Evolutionary conservation across 1,140 invertebrate genomes (phyloP), one percentile per base, ranked within the genome.

Genomic region (Paraescarpia echinospica): DNA sequence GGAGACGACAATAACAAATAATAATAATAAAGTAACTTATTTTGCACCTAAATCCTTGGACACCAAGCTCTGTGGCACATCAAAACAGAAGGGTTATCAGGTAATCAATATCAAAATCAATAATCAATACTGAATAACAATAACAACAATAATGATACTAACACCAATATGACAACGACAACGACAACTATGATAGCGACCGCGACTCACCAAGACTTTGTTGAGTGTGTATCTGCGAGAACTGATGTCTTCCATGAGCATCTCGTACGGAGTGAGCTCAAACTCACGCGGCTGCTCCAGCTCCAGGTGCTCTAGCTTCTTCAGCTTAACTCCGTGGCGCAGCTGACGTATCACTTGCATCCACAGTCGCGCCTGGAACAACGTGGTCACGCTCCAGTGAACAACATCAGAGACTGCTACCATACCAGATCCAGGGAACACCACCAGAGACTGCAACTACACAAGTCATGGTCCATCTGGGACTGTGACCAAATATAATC

Each of bases 201-300:
- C 0, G 59, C 5, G 35, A 93, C 94, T 93, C 93, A 96, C 96
- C 95, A 95, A 95, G 9, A 96, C 96, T 94, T 96, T 96, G 92
- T 96, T 96, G 34, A 97, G 95, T 94, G 98, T 98, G 96, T 98
- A 99, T 94, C 98, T 97, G 94, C 98, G 97, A 35, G 98, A 97
- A 94, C 98, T 96, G 94, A 99, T 99, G 95, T 99, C 99, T 94
- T 99, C 98, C 98, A 99, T 98, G 27, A 99, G 97, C 95, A 99
- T 99, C 96, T 99, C 99, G 95, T 99, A 99, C 12, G 99, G 99
- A n/a, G 99, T 99, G 93, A 99, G 96, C 96, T 99, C 98, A 96
- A 98, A 99, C 96, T 99, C 98, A 94, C 89, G 35, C 31, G 93
- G 35, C 27, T 89, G 33, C 35, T 92, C 59, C 34, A 34, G 31